Percentiles rank a stretch among this genome's conserved stretches.
Conservation (phyloP, 2,888 invertebrate species). For the Schizotus pectinicornis region DNA sequence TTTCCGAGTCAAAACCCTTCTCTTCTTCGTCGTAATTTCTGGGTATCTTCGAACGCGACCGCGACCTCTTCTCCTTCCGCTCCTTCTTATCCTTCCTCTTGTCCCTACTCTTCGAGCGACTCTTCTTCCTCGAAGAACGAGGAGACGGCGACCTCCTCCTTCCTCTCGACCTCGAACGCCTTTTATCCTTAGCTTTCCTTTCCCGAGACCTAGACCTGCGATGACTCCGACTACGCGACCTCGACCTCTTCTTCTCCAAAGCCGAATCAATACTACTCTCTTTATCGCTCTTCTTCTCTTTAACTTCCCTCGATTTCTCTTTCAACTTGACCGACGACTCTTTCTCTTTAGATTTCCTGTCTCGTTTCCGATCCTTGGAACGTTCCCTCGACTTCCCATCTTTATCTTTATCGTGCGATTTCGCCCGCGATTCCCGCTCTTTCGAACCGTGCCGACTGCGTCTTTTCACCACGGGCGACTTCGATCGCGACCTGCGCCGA, state of each 20-base stretch:
- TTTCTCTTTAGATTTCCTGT: slow-evolving; percentile 40
- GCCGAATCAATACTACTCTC: slow-evolving; percentile 51
- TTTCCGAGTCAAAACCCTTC: slow-evolving; percentile 59
- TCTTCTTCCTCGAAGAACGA: slow-evolving; percentile 43
- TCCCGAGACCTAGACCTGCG: slow-evolving; percentile 64
- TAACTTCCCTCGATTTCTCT: slow-evolving; percentile 50
- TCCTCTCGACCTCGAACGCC: slow-evolving; percentile 56
- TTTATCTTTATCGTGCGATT: slow-evolving; percentile 29
- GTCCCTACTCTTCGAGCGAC: slow-evolving; percentile 47
- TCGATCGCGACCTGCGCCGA: slow-evolving; percentile 55
- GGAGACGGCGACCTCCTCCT: slow-evolving; percentile 58
- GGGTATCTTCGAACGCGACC: slow-evolving; percentile 53
- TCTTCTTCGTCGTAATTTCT: slow-evolving; percentile 65
- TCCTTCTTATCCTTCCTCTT: slow-evolving; percentile 39
- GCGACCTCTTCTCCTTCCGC: slow-evolving; percentile 37
- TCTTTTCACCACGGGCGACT: slow-evolving; percentile 56
- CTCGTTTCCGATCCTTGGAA: slow-evolving; percentile 38
- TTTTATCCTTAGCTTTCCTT: slow-evolving; percentile 59
- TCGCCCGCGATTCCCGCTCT: slow-evolving; percentile 20
- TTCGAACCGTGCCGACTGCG: slow-evolving; percentile 26
- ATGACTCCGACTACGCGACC: slow-evolving; percentile 66
- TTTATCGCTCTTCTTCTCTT: slow-evolving; percentile 53
- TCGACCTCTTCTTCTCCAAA: slow-evolving; percentile 61
- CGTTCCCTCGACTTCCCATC: slow-evolving; percentile 39
- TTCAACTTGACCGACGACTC: slow-evolving; percentile 54